Evolutionary conservation across 2,797 vertebrate species (phyloP), one percentile per base, ranked within the genome.

Genomic region (Dicrostonyx torquatus): DNA sequence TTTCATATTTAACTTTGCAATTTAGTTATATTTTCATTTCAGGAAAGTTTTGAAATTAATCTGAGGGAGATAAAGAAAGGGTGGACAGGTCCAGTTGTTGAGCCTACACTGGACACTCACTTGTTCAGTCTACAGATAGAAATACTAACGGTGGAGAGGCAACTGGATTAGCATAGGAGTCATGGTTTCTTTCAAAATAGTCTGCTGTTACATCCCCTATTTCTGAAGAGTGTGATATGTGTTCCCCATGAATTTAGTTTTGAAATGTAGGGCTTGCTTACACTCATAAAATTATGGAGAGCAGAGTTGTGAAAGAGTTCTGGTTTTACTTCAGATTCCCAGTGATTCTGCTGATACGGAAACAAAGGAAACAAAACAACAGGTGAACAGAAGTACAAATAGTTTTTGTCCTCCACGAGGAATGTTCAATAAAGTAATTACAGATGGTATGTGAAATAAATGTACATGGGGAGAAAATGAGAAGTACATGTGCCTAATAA

Each of bases 401-500:
- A 48, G 64, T 73, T 79, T 5, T 90, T 94, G 84, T 95, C 94
- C 92, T 87, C 92, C 91, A 82, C 55, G 12, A 91, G 97, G 97
- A 87, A 29, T 0, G 58, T 0, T 94, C 55, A 97, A 97, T 87
- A 58, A 37, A 62, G 0, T 62, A 45, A 96, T 97, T 82, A 97
- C 97, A 96, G 87, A 80, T 70, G 96, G 97, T 97, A 97, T 76
- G 95, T 97, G 64, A 92, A 89, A 90, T 94, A 60, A 87, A 77
- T 91, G 26, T 78, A 58, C 87, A 8, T 79, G 60, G 55, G 87
- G 79, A 82, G 9, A 84, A 90, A 92, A 89, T 89, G 24, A 94
- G 64, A 91, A 82, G 58, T 93, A 6, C 62, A 50, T 80, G 60
- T 90, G 29, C 68, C 48, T 86, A 85, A 88, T 93, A 93, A 86